Percentiles rank a stretch among this genome's conserved stretches.
Conservation (phyloP, 1,140 invertebrate genomes). For the Monomorium pharaonis region DNA sequence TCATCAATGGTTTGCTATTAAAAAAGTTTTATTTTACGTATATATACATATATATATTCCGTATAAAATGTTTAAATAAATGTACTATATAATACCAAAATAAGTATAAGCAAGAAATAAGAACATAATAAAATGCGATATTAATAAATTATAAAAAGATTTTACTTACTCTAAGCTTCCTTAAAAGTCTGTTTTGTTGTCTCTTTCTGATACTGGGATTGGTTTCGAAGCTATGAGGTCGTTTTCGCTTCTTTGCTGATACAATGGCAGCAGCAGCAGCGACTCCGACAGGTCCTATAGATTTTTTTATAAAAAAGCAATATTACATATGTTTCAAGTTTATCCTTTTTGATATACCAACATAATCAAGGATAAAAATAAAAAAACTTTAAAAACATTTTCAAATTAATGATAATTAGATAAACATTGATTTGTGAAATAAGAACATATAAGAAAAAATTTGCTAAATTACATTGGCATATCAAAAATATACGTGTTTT, state of each 20-base stretch:
- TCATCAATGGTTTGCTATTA: conserved; percentile 98
- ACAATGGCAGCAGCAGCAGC: conserved; percentile 98
- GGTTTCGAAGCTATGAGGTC: conserved; percentile 98
- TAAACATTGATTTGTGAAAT: background rate
- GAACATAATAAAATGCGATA: background rate
- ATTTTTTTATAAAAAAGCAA: conserved; percentile 59
- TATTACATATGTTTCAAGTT: conserved; percentile 10
- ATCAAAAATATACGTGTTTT: conserved; percentile 21
- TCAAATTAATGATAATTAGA: background rate
- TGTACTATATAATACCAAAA: background rate
- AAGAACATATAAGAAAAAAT: background rate
- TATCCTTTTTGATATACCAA: conserved; percentile 46
- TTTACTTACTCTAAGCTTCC: conserved; percentile 92
- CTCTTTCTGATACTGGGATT: conserved; percentile 98
- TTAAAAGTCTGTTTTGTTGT: conserved; percentile 96
- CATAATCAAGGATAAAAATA: conserved; percentile 41
- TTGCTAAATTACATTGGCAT: conserved; percentile 47
- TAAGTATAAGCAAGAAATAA: background rate
- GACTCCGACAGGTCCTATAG: conserved; percentile 95
- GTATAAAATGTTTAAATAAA: background rate
- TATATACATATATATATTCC: no score
- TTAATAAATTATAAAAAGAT: background rate
- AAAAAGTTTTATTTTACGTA: no score
- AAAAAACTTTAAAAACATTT: conserved; percentile 13
- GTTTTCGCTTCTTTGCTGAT: conserved; percentile 97